Conservation (phyloP, 2,888 invertebrate species). For the Lumbricus terrestris region DNA sequence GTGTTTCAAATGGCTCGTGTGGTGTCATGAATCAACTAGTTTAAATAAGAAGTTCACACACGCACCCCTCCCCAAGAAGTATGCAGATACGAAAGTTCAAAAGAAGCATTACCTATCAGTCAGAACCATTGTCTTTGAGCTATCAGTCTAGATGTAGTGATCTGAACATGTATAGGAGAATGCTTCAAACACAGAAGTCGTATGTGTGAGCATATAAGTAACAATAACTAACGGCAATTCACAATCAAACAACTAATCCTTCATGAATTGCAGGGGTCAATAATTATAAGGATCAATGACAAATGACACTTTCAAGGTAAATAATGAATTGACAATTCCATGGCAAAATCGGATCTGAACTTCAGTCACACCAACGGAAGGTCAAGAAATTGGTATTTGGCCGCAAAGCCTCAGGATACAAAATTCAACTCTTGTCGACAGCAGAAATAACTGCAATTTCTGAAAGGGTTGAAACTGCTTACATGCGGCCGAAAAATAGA, state of each 20-base stretch:
- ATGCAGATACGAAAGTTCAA: neutral
- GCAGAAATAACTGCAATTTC: neutral
- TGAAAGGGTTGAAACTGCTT: neutral
- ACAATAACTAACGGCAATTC: neutral
- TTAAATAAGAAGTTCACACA: too few species aligned
- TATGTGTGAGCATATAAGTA: neutral
- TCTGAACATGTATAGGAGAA: neutral
- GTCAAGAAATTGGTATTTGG: neutral
- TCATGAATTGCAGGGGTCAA: neutral
- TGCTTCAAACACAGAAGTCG: neutral
- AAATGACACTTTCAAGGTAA: neutral
- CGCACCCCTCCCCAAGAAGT: neutral
- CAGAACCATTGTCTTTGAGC: neutral
- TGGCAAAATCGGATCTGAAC: neutral
- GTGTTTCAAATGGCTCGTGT: too few species aligned
- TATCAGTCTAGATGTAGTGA: neutral
- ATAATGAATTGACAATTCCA: neutral
- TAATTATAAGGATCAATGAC: neutral
- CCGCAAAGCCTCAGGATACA: slow-evolving; percentile 3
- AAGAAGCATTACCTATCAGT: neutral
- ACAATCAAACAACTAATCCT: neutral
- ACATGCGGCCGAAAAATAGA: neutral
- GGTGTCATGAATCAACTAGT: too few species aligned
- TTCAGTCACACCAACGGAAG: neutral
- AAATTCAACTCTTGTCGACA: neutral